Evolutionary conservation across 2,113 vertebrate species (phyloP), one percentile per base, ranked within the genome.

Genomic region (Channa maculata): DNA sequence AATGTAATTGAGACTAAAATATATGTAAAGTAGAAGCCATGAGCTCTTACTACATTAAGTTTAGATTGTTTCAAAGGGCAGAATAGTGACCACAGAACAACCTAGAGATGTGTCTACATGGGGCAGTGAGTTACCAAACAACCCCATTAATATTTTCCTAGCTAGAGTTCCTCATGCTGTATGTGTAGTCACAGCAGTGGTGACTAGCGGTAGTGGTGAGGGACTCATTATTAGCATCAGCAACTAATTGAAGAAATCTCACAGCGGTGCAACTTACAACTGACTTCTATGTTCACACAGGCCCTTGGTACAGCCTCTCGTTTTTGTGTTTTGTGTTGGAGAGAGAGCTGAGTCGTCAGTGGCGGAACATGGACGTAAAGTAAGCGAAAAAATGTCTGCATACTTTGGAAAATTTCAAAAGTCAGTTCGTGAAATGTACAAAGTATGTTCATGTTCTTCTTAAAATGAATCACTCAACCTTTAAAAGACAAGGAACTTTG

Each of bases 211-310:
- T 38, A 36, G 0, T 50, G 39, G 43, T 24, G 24, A 46, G 44
- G 57, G 37, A 53, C 49, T 79, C 33, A 50, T 75, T 77, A 66
- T 71, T 71, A 72, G 74, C 67, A 71, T 58, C 64, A 68, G 62
- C 60, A 12, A 60, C 68, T 81, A 81, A 87, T 75, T 82, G 69
- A 83, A 65, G 65, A 63, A 65, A 43, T 77, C 72, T 82, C 71
- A 72, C 88, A 88, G 82, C 85, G 88, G 83, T 71, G 61, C 61
- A 83, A 73, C 80, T 89, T 72, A 76, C 59, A 63, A 43, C 75
- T 86, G 88, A 87, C 82, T 75, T 80, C 75, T 84, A 48, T 67
- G 48, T 65, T 62, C 5, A 12, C 39, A 41, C 37, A 45, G n/a
- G n/a, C 49, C 15, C 49, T 3, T 5, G 6, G 46, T n/a, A 50